Evolutionary conservation across 2,888 invertebrate genomes (phyloP).

Genomic region (Gymnosoma rotundatum): DNA sequence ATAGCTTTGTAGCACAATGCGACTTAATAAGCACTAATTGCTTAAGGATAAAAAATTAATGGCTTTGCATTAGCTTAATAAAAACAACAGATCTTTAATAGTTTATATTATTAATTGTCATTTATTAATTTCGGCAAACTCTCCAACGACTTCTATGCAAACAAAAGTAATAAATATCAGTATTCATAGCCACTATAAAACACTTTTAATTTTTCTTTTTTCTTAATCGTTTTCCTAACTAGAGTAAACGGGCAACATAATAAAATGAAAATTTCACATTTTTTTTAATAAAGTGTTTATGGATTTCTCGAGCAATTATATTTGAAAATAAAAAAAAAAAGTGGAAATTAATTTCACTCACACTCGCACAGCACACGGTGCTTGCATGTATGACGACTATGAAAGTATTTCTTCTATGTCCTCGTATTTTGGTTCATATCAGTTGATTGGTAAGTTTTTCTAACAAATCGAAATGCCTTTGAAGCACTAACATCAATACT

Average conservation of each 20-base stretch:
- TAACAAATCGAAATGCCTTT: constrained; percentile 18
- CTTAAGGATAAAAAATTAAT: no score
- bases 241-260: constrained; percentile 36
- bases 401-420: constrained; percentile 41
- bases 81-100: no score
- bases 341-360: constrained; percentile 65
- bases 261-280: constrained; percentile 64
- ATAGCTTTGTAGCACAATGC: no score
- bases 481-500: constrained; percentile 27
- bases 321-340: constrained; percentile 60
- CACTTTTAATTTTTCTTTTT: constrained; percentile 44
- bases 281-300: constrained; percentile 69
- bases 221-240: constrained; percentile 53
- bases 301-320: constrained; percentile 66
- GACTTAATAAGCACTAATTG: no score
- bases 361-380: constrained; percentile 28
- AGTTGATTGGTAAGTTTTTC: constrained; percentile 66
- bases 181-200: constrained; percentile 27
- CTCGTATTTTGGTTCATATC: constrained; percentile 42
- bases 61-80: no score
- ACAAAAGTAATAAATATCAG: constrained; percentile 63
- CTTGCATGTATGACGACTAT: not conserved
- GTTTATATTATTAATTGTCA: not conserved
- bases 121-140: not conserved
- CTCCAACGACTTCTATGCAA: not conserved